These are phyloP conservation scores for Sitta europaea DNA, from an alignment of 2,113 vertebrate genomes.

Conservation along the genomic window DNA sequence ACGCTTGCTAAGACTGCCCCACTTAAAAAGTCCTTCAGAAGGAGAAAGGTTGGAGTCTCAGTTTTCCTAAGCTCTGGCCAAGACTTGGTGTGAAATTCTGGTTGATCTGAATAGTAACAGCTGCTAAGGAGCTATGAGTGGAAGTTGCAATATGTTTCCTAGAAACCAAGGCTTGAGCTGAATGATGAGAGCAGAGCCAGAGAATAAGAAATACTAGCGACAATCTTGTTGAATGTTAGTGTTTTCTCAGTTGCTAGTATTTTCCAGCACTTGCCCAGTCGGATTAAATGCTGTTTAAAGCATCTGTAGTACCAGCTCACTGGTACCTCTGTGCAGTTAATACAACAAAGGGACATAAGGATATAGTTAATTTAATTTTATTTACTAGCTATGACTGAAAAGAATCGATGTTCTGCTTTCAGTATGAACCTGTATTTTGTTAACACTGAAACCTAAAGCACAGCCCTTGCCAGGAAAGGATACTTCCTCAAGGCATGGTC, in stretches of 20 bases:
- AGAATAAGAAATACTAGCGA: background rate
- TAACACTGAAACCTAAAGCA: background rate
- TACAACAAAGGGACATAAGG: background rate
- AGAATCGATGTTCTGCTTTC: background rate
- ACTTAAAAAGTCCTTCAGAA: background rate
- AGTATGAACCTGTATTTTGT: background rate
- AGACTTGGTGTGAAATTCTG: background rate
- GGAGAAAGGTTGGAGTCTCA: background rate
- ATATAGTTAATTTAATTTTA: background rate
- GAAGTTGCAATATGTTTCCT: background rate
- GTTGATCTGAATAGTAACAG: background rate
- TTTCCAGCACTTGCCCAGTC: background rate
- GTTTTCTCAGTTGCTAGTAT: background rate
- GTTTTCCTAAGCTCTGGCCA: background rate
- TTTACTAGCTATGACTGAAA: background rate
- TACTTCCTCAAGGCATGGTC: background rate
- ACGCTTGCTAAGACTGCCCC: background rate
- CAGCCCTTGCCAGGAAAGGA: background rate
- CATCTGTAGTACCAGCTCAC: background rate
- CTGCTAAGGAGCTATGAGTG: background rate
- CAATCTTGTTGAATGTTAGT: background rate
- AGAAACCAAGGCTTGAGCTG: slow-evolving; percentile 23
- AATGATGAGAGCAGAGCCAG: background rate
- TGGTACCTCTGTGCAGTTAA: background rate
- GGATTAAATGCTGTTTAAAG: background rate